Percentiles rank a stretch among this genome's conserved stretches.
Conservation (phyloP, 2,113 vertebrate species). For the Tenebrosternarchus preto region DNA sequence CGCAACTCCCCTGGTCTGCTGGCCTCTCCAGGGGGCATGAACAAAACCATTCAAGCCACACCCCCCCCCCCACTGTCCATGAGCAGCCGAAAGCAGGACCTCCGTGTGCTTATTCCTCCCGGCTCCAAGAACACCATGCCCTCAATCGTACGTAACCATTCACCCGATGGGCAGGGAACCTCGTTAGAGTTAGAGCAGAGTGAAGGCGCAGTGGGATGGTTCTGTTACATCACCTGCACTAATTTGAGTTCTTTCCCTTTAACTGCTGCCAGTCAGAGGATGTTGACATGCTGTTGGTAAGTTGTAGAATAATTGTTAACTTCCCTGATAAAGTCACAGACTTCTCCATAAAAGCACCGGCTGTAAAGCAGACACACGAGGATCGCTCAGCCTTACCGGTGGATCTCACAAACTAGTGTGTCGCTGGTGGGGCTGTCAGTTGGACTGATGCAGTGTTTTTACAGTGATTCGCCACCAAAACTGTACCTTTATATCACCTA, state of each 20-base stretch:
- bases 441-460: no score
- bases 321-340: not conserved
- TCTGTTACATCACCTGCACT: conserved; percentile 23
- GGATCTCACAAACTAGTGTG: no score
- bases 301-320: conserved; percentile 57
- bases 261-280: conserved; percentile 88
- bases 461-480: not conserved
- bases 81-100: conserved; percentile 89
- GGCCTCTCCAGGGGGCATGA: conserved; percentile 87
- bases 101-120: conserved; percentile 89
- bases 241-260: conserved; percentile 74
- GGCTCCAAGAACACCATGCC: conserved; percentile 90
- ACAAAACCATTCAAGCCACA: conserved; percentile 91
- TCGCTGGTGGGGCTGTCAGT: no score
- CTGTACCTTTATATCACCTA: not conserved
- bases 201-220: not conserved
- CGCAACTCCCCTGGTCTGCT: conserved; percentile 90
- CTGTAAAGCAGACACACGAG: not conserved
- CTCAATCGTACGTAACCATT: conserved; percentile 79
- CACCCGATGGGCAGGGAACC: not conserved
- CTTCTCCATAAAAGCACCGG: not conserved
- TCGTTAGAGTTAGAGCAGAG: not conserved
- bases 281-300: conserved; percentile 88
- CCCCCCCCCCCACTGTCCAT: conserved; percentile 87
- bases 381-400: no score